Percentiles rank a stretch among this genome's conserved stretches.
phyloP scores from a whole-genome alignment of 2,113 vertebrate genomes.

The Malurus melanocephalus region DNA sequence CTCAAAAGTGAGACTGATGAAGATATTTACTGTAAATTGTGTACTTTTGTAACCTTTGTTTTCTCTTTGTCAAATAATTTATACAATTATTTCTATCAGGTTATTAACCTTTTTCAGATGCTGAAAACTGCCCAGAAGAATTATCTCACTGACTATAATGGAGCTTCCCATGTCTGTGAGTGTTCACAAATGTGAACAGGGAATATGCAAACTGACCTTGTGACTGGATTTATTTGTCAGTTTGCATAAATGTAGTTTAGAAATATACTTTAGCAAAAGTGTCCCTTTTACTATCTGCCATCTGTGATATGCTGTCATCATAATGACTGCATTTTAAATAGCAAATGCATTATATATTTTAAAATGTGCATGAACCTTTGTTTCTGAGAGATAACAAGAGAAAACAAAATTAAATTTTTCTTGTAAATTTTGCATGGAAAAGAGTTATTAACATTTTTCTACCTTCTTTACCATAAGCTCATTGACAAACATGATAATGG shows the following conservation, averaged over 20 bases:
- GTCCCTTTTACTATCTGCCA: not conserved
- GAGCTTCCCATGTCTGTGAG: not conserved
- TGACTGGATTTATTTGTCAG: not conserved
- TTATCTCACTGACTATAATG: not conserved
- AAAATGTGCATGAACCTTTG: slow-evolving; percentile 1
- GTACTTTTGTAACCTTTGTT: not conserved
- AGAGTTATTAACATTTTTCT: not conserved
- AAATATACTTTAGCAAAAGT: not conserved
- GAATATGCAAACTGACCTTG: not conserved
- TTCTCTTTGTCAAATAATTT: not conserved
- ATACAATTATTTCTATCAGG: not conserved
- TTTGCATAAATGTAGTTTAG: not conserved
- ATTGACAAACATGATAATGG: not conserved
- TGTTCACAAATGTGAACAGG: not conserved
- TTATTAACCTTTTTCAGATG: slow-evolving; percentile 15
- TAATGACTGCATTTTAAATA: slow-evolving; percentile 19
- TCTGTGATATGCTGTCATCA: not conserved
- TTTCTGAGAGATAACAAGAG: not conserved
- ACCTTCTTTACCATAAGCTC: not conserved
- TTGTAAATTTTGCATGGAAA: not conserved
- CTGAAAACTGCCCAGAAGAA: not conserved
- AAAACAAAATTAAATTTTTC: not conserved
- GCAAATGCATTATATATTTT: not conserved
- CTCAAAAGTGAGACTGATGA: not conserved
- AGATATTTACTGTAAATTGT: not conserved